Base-by-base conservation (phyloP, 2,113 vertebrate species). In the Xiphophorus couchianus region DNA sequence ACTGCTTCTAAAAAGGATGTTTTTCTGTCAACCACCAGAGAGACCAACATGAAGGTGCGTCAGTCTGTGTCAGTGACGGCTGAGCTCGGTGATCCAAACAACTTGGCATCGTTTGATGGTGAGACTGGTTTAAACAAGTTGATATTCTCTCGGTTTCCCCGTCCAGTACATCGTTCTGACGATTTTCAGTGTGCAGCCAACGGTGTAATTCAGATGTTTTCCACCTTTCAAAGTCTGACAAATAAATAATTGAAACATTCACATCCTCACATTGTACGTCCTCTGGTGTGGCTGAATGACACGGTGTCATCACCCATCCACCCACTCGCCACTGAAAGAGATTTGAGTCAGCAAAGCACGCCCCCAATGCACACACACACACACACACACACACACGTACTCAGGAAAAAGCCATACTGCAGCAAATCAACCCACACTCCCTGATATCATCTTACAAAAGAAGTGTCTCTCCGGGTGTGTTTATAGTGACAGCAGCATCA, bases 11-110 rank as follows among this genome's bases (percentile, higher is more conserved):
- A 92, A n/a, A 65, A 17, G 0, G 4, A 54, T 84, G 63, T 77
- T 86, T 61, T 58, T 77, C 22, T 83, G 12, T 81, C 73, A 31
- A 87, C 65, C 92, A 86, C 1, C 91, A 99, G 97, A 63, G 97
- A 99, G 93, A 97, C 96, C 71, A 99, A 99, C 91, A 97, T 95
- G 96, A 99, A 99, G 84, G 97, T 98, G 65, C 96, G 97, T 0
- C 97, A 99, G 92, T 96, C 97, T 0, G 95, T 96, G 51, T 94
- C 96, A 0, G 91, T 98, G 84, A 98, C 97, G 8, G 96, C 95
- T 0, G 96, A 97, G 77, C 79, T 98, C 44, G 96, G 94, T 8
- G 94, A 96, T 89, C 94, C 93, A 39, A 90, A 94, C 85, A 94
- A 94, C 78, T 94, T 99, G 69, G 96, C 96, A 60, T 88, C 60